Evolutionary conservation across 64 coral and sea anemone genomes (phyloP), one percentile per base, ranked within the genome.

Genomic region (Porites lutea): DNA sequence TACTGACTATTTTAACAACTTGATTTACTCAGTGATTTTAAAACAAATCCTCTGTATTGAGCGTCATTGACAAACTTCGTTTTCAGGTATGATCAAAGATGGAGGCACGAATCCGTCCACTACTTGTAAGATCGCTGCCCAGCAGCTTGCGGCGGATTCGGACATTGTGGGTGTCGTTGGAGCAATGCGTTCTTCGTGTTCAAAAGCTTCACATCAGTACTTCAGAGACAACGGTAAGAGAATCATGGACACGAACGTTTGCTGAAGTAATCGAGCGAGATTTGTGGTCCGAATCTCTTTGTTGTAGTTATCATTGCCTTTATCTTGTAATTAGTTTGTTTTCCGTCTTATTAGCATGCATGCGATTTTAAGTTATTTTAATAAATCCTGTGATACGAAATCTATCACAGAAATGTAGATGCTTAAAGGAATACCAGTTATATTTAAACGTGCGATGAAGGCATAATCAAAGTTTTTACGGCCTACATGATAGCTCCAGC

Each of bases 141-240:
- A 99, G 44, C 91, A 99, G 55, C 77, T 99, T 19, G 97, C 94
- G 8, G 97, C 91, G 19, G 97, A 99, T 63, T 50, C 91, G 49
- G 79, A 94, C 10, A 89, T 99, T 72, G 97, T 99, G 16, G 97
- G 97, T 59, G 94, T 99, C 4, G 97, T 99, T 0, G 97, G 97
- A 65, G 97, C 94, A 8, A 88, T 96, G 59, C 77, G 97, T 48
- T 99, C 97, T 21, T 93, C 94, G 10, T 99, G 97, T 87, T 99
- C 97, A 8, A 94, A 93, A 13, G 97, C 94, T 60, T 93, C 94
- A 4, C 94, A 99, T 82, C 97, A 92, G 80, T 99, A 99, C 58
- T 99, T 99, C n/a, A 96, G 94, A 88, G 92, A 95, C 65, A 93
- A 99, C 73, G 91, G 97, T 99, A 82, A 83, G 82, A 50, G 1